These are phyloP conservation scores for Cairina moschata DNA, from an alignment of 2,113 vertebrate species.

Conservation along the genomic window DNA sequence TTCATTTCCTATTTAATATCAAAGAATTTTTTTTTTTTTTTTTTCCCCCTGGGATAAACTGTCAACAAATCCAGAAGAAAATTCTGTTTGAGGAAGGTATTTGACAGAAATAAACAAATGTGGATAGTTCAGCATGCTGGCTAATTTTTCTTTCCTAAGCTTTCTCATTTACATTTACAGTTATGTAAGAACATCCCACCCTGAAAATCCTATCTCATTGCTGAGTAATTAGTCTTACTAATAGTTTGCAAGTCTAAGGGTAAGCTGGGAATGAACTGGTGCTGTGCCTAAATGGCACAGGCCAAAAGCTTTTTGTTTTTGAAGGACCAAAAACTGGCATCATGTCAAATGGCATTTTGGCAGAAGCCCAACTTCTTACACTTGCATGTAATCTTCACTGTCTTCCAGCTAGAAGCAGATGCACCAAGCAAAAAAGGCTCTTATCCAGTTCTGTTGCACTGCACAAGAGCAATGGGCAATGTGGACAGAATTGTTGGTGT, in stretches of 20 bases:
- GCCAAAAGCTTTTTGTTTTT: not conserved
- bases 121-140: not conserved
- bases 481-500: not conserved
- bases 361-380: not conserved
- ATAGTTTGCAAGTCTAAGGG: not conserved
- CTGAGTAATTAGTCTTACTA: not conserved
- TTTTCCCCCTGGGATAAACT: not conserved
- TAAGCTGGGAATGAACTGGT: not conserved
- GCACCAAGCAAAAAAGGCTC: not conserved
- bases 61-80: conserved; percentile 4
- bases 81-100: not conserved
- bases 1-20: conserved; percentile 1
- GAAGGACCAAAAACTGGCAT: not conserved
- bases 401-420: not conserved
- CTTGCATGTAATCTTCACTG: not conserved
- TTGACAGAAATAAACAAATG: not conserved
- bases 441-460: not conserved
- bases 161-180: not conserved
- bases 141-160: not conserved
- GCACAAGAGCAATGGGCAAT: not conserved
- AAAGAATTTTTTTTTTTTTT: not conserved
- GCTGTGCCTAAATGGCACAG: not conserved
- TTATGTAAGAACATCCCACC: not conserved
- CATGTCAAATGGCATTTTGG: not conserved
- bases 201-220: not conserved